Conservation (phyloP, 2,888 invertebrate species). For the Ceraclea dissimilis region DNA sequence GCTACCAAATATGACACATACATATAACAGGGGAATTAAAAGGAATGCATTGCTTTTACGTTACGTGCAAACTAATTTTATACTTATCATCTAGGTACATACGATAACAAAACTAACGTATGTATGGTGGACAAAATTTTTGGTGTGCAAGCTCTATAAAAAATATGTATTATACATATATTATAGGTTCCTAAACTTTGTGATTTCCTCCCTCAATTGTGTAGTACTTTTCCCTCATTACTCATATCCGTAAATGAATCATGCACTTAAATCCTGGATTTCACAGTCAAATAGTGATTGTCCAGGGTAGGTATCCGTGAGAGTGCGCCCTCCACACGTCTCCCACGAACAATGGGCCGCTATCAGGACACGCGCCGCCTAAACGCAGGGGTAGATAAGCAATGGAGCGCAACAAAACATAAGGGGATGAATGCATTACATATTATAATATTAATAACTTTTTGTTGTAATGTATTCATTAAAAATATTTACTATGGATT, state of each 20-base stretch:
- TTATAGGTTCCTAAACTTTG: too few relatives aligned
- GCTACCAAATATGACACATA: too few relatives aligned
- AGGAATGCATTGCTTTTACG: too few relatives aligned
- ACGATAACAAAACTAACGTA: too few relatives aligned
- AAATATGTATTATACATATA: too few relatives aligned
- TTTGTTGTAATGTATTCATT: not conserved
- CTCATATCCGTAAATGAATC: not conserved
- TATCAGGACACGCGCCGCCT: slow-evolving; percentile 20
- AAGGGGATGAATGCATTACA: not conserved
- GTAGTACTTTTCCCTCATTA: too few relatives aligned
- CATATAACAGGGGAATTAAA: too few relatives aligned
- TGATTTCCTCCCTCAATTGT: too few relatives aligned
- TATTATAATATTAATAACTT: not conserved
- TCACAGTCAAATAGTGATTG: not conserved
- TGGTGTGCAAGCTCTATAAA: too few relatives aligned
- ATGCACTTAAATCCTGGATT: not conserved
- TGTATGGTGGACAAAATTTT: too few relatives aligned
- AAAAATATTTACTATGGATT: not conserved
- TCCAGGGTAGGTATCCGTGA: slow-evolving; percentile 34
- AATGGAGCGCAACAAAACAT: not conserved
- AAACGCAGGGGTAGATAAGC: slow-evolving; percentile 20
- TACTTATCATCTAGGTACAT: too few relatives aligned
- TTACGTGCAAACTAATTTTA: too few relatives aligned
- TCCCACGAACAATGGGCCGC: slow-evolving; percentile 37
- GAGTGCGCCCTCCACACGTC: slow-evolving; percentile 48